A percentile compares a stretch with the other conserved stretches of the same genome.
Evolutionary conservation across 2,888 invertebrate species (phyloP).

Genomic region (Apeira syringaria): DNA sequence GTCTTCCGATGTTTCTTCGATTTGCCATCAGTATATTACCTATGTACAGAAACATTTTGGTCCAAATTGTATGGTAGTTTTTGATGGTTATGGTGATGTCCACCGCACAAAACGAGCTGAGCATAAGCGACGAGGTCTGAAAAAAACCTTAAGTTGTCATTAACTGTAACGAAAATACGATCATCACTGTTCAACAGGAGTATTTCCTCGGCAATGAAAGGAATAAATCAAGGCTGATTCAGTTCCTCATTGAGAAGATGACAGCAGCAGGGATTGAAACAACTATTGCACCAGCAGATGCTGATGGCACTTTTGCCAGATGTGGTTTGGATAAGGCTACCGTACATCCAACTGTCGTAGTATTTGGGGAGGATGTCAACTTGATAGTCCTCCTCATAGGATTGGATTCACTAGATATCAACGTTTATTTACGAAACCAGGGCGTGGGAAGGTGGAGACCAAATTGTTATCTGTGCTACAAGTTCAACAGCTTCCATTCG

Average conservation of each 20-base stretch:
- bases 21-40: too few relatives aligned
- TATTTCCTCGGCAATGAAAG: background rate
- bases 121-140: background rate
- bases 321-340: slow-evolving; percentile 11
- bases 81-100: background rate
- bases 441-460: background rate
- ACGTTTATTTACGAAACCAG: background rate
- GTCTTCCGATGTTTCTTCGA: too few relatives aligned
- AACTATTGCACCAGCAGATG: background rate
- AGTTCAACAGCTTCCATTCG: background rate
- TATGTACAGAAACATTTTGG: too few relatives aligned
- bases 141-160: background rate
- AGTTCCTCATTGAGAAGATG: background rate
- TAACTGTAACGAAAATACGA: background rate
- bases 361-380: background rate
- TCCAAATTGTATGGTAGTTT: background rate
- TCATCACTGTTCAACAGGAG: background rate
- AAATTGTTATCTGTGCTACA: background rate
- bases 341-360: background rate
- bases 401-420: background rate
- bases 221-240: background rate
- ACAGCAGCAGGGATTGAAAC: background rate
- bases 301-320: slow-evolving; percentile 37
- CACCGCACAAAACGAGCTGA: background rate
- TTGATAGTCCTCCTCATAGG: background rate